phyloP scores from a whole-genome alignment of 2,888 invertebrate species.

The Sinhomidia bicolor region DNA sequence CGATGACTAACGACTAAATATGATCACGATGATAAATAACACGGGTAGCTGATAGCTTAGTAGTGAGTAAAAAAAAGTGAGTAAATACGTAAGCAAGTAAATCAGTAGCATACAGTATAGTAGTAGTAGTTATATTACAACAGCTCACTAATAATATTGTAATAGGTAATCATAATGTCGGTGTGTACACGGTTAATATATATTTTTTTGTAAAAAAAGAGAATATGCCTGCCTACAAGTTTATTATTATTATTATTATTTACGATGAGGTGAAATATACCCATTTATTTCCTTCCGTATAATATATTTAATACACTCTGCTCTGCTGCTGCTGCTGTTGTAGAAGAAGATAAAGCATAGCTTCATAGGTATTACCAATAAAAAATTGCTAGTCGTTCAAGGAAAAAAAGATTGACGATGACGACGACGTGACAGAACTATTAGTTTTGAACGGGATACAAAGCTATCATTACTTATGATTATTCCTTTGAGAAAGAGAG shows the following conservation, averaged over 20 bases:
- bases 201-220: not conserved
- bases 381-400: slow-evolving; percentile 24
- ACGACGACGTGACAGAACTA: slow-evolving; percentile 80
- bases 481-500: slow-evolving; percentile 14
- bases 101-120: not conserved
- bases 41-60: slow-evolving; percentile 4
- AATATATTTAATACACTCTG: not conserved
- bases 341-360: too few species aligned
- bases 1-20: slow-evolving; percentile 33
- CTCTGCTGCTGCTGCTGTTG: not conserved
- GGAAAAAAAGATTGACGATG: slow-evolving; percentile 69
- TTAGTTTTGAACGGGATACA: slow-evolving; percentile 80
- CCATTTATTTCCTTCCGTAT: not conserved
- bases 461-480: slow-evolving; percentile 79
- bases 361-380: slow-evolving; percentile 16
- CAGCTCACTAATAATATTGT: slow-evolving; percentile 40
- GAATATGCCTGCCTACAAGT: not conserved
- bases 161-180: slow-evolving; percentile 29
- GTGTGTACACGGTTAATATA: not conserved
- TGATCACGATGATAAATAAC: slow-evolving; percentile 14
- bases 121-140: not conserved
- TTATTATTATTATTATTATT: too few species aligned
- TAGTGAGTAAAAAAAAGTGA: not conserved
- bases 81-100: too few species aligned
- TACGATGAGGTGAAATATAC: slow-evolving; percentile 4